Conservation (phyloP, 2,797 vertebrate species). For the Phoebastria nigripes region DNA sequence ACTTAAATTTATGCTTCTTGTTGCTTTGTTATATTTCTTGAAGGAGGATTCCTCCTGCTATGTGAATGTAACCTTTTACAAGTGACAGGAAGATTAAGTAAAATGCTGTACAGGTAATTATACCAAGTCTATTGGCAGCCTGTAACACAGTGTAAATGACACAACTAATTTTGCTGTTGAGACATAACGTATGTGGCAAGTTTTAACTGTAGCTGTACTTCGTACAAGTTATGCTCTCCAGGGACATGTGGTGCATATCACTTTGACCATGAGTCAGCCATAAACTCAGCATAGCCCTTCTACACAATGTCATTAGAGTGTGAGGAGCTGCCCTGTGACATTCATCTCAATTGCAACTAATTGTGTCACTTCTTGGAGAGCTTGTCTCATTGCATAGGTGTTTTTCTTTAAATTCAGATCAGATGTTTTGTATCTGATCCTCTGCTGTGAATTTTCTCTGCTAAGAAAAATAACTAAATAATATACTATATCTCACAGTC, state of each 20-base stretch:
- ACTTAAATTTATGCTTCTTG: background rate
- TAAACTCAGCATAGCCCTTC: background rate
- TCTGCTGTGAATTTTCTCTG: background rate
- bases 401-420: background rate
- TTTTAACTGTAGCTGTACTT: slow-evolving; percentile 22
- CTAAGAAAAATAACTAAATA: background rate
- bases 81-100: slow-evolving; percentile 50
- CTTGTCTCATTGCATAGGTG: background rate
- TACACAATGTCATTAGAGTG: background rate
- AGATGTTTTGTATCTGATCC: background rate
- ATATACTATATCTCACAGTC: background rate
- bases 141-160: slow-evolving; percentile 2
- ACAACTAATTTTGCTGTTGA: slow-evolving; percentile 33
- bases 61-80: slow-evolving; percentile 14
- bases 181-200: slow-evolving; percentile 24
- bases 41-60: slow-evolving; percentile 1
- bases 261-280: background rate
- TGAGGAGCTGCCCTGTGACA: background rate
- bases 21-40: slow-evolving; percentile 18
- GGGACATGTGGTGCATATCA: background rate
- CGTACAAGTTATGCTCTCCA: background rate
- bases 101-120: slow-evolving; percentile 38
- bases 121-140: slow-evolving; percentile 27
- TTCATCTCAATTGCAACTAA: slow-evolving; percentile 2
- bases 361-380: background rate